Evolutionary conservation across 2,113 vertebrate genomes (phyloP), one percentile per base, ranked within the genome.

Genomic region (Piliocolobus tephrosceles): DNA sequence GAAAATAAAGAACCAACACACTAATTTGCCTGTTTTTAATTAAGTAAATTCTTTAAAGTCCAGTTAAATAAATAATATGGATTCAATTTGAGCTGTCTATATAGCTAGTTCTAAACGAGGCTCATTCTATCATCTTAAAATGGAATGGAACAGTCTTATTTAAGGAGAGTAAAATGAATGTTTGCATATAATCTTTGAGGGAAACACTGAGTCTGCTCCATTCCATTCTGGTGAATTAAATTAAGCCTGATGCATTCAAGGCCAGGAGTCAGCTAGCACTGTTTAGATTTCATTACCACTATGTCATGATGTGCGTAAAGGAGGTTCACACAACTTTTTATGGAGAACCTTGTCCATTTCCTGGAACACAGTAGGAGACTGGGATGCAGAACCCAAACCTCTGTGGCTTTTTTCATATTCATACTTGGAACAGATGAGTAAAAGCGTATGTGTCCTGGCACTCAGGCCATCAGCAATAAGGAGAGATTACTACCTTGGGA

Each of bases 261-360:
- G 47, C 43, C 85, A 88, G 45, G 76, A 89, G 52, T 90, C 80
- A 88, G 55, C 40, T 32, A 45, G 3, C 84, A 89, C 43, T 81
- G 58, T 52, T 96, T 84, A 92, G 61, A 79, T 96, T 92, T 90
- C 45, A 84, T 83, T 93, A 88, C 27, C 23, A 45, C 35, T 93
- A 30, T 72, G 83, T 90, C 92, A 61, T 47, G 18, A 70, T 47
- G 55, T 43, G 66, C 47, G 25, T 52, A 89, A 52, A 35, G 32
- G 50, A 91, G 40, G 8, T 66, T 86, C 79, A 84, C 6, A 80
- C 11, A 76, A 45, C n/a, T 88, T 94, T 61, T 75, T 82, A 84
- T 47, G 40, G 25, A 91, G 55, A 86, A 64, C 4, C 8, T 23
- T 81, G 17, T 30, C 38, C 61, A 79, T 38, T 72, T 95, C 61